Conservation (phyloP, 2,113 vertebrate species). For the Eulemur macaco region DNA sequence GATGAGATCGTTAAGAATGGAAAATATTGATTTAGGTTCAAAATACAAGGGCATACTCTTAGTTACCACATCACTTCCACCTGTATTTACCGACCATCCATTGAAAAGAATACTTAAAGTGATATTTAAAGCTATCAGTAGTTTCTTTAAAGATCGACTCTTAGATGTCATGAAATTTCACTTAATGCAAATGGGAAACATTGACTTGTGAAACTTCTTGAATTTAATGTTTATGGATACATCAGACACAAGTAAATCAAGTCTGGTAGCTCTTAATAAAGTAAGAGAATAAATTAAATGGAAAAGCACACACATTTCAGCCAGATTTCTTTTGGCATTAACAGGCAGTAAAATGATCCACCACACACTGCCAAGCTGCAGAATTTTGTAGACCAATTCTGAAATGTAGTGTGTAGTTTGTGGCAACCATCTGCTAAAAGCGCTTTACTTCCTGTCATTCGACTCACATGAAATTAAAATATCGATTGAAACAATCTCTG, state of each 20-base stretch:
- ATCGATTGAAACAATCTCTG: constrained; percentile 76
- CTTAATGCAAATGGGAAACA: constrained; percentile 52
- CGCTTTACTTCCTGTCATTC: constrained; percentile 67
- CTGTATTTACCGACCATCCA: background rate
- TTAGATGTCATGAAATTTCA: constrained; percentile 44
- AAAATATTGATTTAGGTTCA: constrained; percentile 25
- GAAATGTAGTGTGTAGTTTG: constrained; percentile 75
- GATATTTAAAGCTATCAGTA: constrained; percentile 39
- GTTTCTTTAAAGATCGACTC: constrained; percentile 52
- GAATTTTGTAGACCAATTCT: constrained; percentile 74
- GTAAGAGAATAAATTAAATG: constrained; percentile 78
- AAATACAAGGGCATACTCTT: background rate
- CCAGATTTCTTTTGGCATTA: constrained; percentile 80
- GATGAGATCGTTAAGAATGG: background rate
- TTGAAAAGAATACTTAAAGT: background rate
- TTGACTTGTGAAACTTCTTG: constrained; percentile 19
- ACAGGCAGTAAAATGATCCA: constrained; percentile 75
- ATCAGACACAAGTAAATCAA: constrained; percentile 68
- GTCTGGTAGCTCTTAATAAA: constrained; percentile 76
- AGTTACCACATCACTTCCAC: background rate
- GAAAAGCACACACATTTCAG: constrained; percentile 74
- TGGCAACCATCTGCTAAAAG: constrained; percentile 82
- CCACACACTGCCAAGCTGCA: constrained; percentile 74
- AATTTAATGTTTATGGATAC: constrained; percentile 66
- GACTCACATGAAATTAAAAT: constrained; percentile 78